Conservation (phyloP, 2,888 invertebrate species). For the Rambutsinella grinnellia region DNA sequence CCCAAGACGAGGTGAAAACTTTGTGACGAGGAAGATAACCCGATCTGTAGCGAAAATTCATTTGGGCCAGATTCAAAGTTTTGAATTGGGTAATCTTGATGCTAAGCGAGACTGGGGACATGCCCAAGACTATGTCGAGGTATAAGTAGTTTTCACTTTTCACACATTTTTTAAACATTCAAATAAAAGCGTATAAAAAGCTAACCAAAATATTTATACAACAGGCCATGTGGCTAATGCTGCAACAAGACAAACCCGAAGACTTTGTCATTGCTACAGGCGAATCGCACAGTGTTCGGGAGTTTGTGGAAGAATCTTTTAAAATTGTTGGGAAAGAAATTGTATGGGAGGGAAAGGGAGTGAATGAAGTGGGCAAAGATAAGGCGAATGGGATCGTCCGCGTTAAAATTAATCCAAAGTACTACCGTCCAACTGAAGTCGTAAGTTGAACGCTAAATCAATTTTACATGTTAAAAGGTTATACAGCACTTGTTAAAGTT, state of each 20-base stretch:
- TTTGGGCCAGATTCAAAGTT: slow-evolving; percentile 84
- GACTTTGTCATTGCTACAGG: slow-evolving; percentile 99
- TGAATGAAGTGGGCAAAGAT: slow-evolving; percentile 85
- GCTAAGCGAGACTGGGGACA: slow-evolving; percentile 81
- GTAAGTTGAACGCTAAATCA: slow-evolving; percentile 72
- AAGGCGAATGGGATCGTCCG: slow-evolving; percentile 80
- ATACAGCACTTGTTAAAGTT: neutral
- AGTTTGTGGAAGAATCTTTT: slow-evolving; percentile 96
- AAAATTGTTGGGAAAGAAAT: slow-evolving; percentile 83
- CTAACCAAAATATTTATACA: slow-evolving; percentile 24
- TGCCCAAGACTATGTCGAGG: slow-evolving; percentile 95
- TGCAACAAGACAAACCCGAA: slow-evolving; percentile 90
- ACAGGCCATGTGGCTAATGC: slow-evolving; percentile 99
- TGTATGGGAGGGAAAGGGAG: slow-evolving; percentile 89
- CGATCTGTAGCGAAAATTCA: slow-evolving; percentile 97
- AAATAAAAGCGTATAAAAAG: neutral
- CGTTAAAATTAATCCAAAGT: slow-evolving; percentile 91
- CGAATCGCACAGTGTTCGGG: slow-evolving; percentile 92
- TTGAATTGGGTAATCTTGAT: slow-evolving; percentile 95
- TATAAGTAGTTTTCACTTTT: slow-evolving; percentile 68
- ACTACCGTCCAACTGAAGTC: slow-evolving; percentile 98
- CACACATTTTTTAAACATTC: no score
- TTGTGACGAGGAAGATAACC: slow-evolving; percentile 98
- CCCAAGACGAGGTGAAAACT: slow-evolving; percentile 95
- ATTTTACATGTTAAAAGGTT: neutral